Evolutionary conservation across 1,140 invertebrate species (phyloP), one percentile per base, ranked within the genome.

Genomic region (Drosophila takahashii): DNA sequence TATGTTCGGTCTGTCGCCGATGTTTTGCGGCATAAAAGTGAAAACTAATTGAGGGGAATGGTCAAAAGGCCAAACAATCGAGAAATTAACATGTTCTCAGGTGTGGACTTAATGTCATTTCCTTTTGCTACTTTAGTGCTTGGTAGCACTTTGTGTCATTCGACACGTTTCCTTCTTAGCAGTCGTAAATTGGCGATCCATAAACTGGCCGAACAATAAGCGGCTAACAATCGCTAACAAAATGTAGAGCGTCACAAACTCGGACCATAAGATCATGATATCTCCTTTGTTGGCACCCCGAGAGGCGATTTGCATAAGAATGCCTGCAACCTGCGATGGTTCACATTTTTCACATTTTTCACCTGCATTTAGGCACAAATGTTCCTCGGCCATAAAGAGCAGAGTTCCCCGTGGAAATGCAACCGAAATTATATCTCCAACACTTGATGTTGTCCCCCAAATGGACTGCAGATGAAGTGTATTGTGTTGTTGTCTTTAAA

Each of bases 291-390:
- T 45, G 42, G 36, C 18, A 44, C 7, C 27, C 36, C 41, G 41
- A 74, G 0, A 18, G 15, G 18, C 56, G 81, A 86, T 86, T 86
- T 79, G 79, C 81, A 86, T 86, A 86, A 87, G 81, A 86, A 86
- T 86, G 83, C 69, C 45, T 39, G 57, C 62, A 73, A 71, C 75
- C 81, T 78, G 81, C 59, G 74, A 27, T 57, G 67, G 73, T 76
- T 59, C 59, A n/a, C n/a, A n/a, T n/a, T n/a, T n/a, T n/a, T n/a
- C 47, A 62, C 76, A 41, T 4, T 34, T 65, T 50, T 61, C 61
- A 53, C 42, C 45, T 73, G 57, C 57, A 74, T 62, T 62, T 48
- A 53, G 50, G 37, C 52, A 29, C 72, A 58, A 76, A 76, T 76
- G 72, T 50, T 66, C 41, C 70, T 51, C 53, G 72, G 52, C 53